These are phyloP conservation scores for Drosophila watanabei DNA, from an alignment of 1,140 invertebrate species.

Conservation along the genomic window DNA sequence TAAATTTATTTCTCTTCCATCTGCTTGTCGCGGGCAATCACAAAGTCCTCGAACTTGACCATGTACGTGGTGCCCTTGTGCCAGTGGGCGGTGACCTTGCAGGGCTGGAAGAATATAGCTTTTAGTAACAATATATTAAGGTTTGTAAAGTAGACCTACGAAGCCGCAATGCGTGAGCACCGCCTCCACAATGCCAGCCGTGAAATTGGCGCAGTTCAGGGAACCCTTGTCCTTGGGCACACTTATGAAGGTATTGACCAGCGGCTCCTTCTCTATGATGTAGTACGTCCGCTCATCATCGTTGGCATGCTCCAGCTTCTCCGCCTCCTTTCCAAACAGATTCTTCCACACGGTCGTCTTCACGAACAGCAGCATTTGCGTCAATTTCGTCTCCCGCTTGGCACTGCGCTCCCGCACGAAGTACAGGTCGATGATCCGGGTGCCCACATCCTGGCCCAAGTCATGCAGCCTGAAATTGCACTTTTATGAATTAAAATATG, in stretches of 20 bases:
- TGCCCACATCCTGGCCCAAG: constrained; percentile 97
- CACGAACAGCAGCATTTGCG: constrained; percentile 98
- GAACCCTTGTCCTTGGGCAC: constrained; percentile 99
- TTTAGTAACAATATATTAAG: constrained; percentile 67
- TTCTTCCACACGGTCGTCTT: constrained; percentile 99
- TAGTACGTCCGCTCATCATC: constrained; percentile 99
- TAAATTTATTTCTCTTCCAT: constrained; percentile 91
- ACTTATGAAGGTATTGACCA: constrained; percentile 98
- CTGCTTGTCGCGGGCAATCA: constrained; percentile 96
- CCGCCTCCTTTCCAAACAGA: constrained; percentile 98
- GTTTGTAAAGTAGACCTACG: constrained; percentile 89
- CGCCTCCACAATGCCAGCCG: constrained; percentile 98
- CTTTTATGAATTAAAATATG: not conserved
- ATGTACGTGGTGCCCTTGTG: constrained; percentile 99
- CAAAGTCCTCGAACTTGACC: constrained; percentile 98
- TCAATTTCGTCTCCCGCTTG: constrained; percentile 97
- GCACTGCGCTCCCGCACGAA: constrained; percentile 96
- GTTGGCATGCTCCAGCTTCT: constrained; percentile 99
- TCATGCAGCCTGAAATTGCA: constrained; percentile 92
- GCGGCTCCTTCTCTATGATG: constrained; percentile 98
- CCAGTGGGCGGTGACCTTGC: constrained; percentile 99
- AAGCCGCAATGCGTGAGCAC: constrained; percentile 97
- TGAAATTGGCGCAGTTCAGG: constrained; percentile 99
- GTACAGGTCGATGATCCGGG: constrained; percentile 96
- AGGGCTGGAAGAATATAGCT: constrained; percentile 89